Evolutionary conservation across 2,797 vertebrate species (phyloP).

Genomic region (Sebastes miniatus): DNA sequence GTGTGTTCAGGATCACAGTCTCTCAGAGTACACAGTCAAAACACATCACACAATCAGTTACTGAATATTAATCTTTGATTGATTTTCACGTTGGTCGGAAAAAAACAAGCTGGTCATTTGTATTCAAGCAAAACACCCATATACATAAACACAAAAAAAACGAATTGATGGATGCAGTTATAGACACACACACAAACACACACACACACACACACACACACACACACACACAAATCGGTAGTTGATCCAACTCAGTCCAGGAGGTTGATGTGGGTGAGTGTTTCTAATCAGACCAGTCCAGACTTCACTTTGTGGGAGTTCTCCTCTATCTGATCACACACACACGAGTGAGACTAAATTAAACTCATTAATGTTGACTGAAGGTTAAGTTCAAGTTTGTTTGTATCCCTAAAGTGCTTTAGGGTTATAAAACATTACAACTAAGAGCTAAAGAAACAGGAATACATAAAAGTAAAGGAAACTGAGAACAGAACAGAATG

Average conservation of each 20-base stretch:
- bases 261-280: conserved; percentile 25
- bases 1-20: not conserved
- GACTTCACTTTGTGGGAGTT: conserved; percentile 12
- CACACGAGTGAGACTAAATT: not conserved
- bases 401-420: not conserved
- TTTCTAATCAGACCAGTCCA: conserved; percentile 34
- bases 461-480: not conserved
- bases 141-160: not conserved
- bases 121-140: not conserved
- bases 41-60: not conserved
- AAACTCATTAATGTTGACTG: not conserved
- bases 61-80: not conserved
- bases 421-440: not conserved
- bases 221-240: not conserved
- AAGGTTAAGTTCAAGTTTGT: conserved; percentile 12
- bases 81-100: not conserved
- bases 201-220: not conserved
- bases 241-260: not conserved
- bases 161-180: not conserved
- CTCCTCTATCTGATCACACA: not conserved
- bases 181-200: not conserved
- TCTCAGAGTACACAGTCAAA: not conserved
- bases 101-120: not conserved
- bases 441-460: not conserved
- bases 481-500: not conserved